Conservation (phyloP, 2,888 invertebrate species). For the Amphipoea lucens region DNA sequence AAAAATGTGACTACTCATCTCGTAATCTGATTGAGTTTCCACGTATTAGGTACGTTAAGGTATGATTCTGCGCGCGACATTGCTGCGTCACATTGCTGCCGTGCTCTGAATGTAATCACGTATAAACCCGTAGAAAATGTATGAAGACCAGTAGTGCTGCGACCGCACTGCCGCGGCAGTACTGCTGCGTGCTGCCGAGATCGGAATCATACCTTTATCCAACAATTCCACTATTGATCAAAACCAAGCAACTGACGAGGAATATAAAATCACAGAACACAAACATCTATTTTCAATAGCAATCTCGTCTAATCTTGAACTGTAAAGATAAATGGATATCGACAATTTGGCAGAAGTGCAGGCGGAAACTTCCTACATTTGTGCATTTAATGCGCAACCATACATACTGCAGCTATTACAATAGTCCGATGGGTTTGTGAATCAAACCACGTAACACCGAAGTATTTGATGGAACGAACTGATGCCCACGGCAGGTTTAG, state of each 20-base stretch:
- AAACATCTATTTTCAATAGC: constrained; percentile 22
- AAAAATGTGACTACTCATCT: neutral
- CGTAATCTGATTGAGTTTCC: neutral
- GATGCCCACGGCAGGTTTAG: constrained; percentile 36
- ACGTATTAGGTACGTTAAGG: too few species aligned
- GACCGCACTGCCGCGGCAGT: too few species aligned
- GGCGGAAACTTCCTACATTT: constrained; percentile 66
- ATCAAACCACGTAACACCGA: constrained; percentile 44
- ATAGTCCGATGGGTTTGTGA: constrained; percentile 41
- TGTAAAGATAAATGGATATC: constrained; percentile 49
- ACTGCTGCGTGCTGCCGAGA: too few species aligned
- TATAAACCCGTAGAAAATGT: too few species aligned
- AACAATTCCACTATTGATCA: constrained; percentile 12
- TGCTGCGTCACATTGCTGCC: too few species aligned
- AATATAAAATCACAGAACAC: constrained; percentile 9
- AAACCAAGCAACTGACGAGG: neutral
- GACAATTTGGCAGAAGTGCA: constrained; percentile 51
- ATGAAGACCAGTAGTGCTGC: too few species aligned
- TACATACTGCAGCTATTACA: constrained; percentile 22
- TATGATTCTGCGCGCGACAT: too few species aligned
- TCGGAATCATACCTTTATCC: too few species aligned
- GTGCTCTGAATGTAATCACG: too few species aligned
- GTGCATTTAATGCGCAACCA: constrained; percentile 43
- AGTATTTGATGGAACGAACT: constrained; percentile 46
- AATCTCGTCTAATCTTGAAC: constrained; percentile 27